These are phyloP conservation scores for Scaeva pyrastri DNA, from an alignment of 2,888 invertebrate genomes.

Conservation along the genomic window DNA sequence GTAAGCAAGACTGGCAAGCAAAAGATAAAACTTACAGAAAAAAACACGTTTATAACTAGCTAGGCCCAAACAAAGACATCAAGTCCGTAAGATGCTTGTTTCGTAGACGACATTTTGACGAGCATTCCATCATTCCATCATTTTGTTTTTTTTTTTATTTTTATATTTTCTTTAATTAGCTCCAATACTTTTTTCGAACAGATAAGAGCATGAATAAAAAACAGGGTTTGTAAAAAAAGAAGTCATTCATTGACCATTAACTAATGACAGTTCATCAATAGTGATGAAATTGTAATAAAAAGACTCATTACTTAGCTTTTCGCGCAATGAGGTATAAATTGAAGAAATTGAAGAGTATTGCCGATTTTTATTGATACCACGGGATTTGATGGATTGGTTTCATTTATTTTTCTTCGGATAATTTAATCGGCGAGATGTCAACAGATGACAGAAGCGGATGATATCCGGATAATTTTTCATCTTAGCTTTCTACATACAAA, in stretches of 20 bases:
- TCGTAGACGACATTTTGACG: conserved; percentile 21
- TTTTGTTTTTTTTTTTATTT: neutral
- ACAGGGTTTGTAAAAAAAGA: neutral
- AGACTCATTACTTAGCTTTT: conserved; percentile 1
- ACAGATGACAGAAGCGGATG: no score
- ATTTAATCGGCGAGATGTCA: no score
- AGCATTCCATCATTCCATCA: conserved; percentile 23
- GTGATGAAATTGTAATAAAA: conserved; percentile 7
- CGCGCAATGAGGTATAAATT: neutral
- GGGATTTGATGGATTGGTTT: no score
- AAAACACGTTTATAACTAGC: conserved; percentile 30
- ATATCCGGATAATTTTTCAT: no score
- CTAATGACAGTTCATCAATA: conserved; percentile 34
- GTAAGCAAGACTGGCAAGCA: neutral
- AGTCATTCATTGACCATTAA: conserved; percentile 9
- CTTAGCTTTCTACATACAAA: no score
- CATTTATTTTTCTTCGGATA: no score
- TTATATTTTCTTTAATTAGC: conserved; percentile 15
- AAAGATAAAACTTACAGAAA: neutral
- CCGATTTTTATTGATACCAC: neutral
- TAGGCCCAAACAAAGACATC: conserved; percentile 35
- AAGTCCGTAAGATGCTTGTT: conserved; percentile 18
- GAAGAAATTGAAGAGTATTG: neutral
- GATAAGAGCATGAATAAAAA: conserved; percentile 5
- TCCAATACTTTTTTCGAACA: neutral